These are phyloP conservation scores for Melanocharis versteri DNA, from an alignment of 2,113 vertebrate species.

Conservation along the genomic window DNA sequence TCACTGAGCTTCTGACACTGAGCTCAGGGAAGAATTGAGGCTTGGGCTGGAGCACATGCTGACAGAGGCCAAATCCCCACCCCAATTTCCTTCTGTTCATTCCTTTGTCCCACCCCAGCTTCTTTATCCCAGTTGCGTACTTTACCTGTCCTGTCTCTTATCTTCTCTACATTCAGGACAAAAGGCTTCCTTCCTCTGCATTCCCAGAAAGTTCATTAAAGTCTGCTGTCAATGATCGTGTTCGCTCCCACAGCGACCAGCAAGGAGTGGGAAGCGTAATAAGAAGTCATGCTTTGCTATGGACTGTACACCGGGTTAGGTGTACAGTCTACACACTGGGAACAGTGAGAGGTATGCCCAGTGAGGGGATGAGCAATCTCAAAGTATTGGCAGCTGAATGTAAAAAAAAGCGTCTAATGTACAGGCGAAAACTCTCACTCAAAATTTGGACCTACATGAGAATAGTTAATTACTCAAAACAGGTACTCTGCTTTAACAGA, in stretches of 20 bases:
- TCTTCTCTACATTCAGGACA: not conserved
- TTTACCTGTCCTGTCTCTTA: not conserved
- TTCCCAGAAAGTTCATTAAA: not conserved
- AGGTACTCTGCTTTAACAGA: not conserved
- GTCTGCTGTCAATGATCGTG: not conserved
- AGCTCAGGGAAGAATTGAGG: not conserved
- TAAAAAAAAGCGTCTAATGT: not conserved
- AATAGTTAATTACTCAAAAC: not conserved
- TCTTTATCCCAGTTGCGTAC: not conserved
- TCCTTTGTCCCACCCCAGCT: not conserved
- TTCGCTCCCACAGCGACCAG: not conserved
- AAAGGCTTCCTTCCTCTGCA: not conserved
- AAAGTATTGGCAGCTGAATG: not conserved
- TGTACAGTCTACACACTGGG: not conserved
- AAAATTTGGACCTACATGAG: not conserved
- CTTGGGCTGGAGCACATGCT: not conserved
- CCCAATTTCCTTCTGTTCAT: not conserved
- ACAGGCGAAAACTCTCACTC: not conserved
- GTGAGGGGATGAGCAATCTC: not conserved
- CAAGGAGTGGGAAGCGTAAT: not conserved
- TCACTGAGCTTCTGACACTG: not conserved
- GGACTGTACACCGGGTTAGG: not conserved
- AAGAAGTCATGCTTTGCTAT: not conserved
- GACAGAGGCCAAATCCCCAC: not conserved
- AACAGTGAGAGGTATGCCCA: not conserved